A percentile compares a stretch with the other conserved stretches of the same genome.
Conservation (phyloP, 1,140 invertebrate species). For the Diploscapter pachys region DNA sequence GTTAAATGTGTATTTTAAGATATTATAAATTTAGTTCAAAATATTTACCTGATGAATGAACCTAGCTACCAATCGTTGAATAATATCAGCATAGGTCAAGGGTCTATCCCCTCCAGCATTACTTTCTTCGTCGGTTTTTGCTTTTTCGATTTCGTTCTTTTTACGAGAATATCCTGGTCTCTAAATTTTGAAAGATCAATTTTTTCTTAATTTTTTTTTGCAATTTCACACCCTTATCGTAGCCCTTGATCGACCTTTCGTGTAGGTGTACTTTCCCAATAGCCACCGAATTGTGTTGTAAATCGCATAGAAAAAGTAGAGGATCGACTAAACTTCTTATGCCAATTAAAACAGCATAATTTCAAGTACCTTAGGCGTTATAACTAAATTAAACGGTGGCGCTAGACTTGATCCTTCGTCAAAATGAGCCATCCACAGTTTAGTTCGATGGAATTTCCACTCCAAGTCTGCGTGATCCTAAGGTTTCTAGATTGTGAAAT, state of each 20-base stretch:
- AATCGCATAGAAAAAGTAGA: conserved; percentile 59
- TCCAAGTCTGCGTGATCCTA: conserved; percentile 67
- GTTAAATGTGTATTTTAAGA: too few species aligned
- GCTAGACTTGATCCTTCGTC: conserved; percentile 66
- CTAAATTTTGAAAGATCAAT: conserved; percentile 24
- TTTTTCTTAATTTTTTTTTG: background rate
- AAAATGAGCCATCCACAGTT: conserved; percentile 68
- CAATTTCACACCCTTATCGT: conserved; percentile 46
- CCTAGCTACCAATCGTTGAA: conserved; percentile 63
- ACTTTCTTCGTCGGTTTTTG: conserved; percentile 21
- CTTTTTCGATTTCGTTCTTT: conserved; percentile 45
- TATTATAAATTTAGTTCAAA: too few species aligned
- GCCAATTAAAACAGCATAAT: background rate
- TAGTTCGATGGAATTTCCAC: conserved; percentile 67
- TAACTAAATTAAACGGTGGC: conserved; percentile 66
- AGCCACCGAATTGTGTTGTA: conserved; percentile 48
- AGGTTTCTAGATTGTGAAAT: conserved; percentile 1
- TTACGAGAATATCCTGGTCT: conserved; percentile 54
- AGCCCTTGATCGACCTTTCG: conserved; percentile 47
- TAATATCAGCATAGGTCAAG: conserved; percentile 60
- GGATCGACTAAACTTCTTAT: conserved; percentile 53
- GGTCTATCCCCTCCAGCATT: conserved; percentile 32
- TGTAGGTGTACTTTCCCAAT: conserved; percentile 50
- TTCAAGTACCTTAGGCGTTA: conserved; percentile 63
- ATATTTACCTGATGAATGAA: conserved; percentile 44